Base-by-base conservation (phyloP, 2,797 vertebrate genomes). In the Etheostoma perlongum region DNA sequence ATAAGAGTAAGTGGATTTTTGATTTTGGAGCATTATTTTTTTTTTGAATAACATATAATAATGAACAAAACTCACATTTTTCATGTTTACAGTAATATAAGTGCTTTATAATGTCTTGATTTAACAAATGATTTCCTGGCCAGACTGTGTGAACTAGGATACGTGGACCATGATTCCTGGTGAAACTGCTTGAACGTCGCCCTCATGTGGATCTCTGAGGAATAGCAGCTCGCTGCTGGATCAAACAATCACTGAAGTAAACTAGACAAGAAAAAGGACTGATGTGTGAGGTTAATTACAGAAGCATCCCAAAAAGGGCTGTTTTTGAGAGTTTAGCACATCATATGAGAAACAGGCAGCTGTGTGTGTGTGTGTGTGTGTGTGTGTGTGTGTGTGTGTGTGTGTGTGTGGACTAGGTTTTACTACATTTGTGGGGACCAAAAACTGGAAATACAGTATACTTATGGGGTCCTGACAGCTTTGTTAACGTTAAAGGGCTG, bases 161-260 rank as follows among this genome's bases (percentile, higher is more conserved):
- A 46, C 6, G 27, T 30, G 25, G n/a, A 66, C 2, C 3, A 12
- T 75, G 18, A 54, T 54, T 23, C 2, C 10, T 42, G 18, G 40
- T 36, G 42, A 73, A 66, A 52, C 21, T 67, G 66, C 33, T 64
- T 76, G 18, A 79, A 71, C 36, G 16, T 9, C 12, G 81, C 83
- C 89, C 83, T 81, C 91, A 79, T 51, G 85, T 89, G 91, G 84
- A 62, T 30, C 4, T 65, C 14, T 51, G 63, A 55, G 53, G 54
- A 68, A 76, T 53, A 40, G 23, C 80, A 74, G 13, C 57, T 67
- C 70, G 13, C 54, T 65, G 12, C 14, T 23, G 25, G 7, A 49
- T 54, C 4, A 59, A 82, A 49, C 18, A 19, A 1, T 5, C 19
- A 60, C 18, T 42, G 27, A 61, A 57, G 23, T 5, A 1, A 48